These are phyloP conservation scores for Hesperia comma DNA, from an alignment of 2,888 invertebrate species.

Conservation along the genomic window DNA sequence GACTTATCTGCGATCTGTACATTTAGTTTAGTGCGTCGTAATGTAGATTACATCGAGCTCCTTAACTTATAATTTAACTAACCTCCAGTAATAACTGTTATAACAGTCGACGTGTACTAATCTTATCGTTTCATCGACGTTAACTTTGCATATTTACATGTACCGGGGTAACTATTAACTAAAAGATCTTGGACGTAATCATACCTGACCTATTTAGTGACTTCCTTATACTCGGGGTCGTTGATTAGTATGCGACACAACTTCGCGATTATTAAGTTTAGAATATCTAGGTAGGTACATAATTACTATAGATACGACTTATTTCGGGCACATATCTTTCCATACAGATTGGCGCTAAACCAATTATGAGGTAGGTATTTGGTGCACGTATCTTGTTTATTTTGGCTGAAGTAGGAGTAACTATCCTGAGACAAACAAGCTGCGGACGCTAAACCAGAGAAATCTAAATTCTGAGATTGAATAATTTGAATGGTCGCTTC, in stretches of 20 bases:
- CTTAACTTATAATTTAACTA: conserved; percentile 24
- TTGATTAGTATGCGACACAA: not conserved
- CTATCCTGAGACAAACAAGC: too few species aligned
- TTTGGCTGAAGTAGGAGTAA: too few species aligned
- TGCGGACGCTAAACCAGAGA: too few species aligned
- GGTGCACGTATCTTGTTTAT: too few species aligned
- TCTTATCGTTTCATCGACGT: not conserved
- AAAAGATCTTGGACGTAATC: not conserved
- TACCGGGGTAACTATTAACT: not conserved
- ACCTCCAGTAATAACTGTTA: conserved; percentile 13
- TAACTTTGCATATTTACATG: not conserved
- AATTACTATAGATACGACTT: too few species aligned
- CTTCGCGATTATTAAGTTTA: too few species aligned
- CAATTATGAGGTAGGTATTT: too few species aligned
- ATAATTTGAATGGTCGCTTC: too few species aligned
- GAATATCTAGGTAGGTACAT: too few species aligned
- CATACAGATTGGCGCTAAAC: too few species aligned
- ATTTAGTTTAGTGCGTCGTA: conserved; percentile 28
- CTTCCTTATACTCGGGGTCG: not conserved
- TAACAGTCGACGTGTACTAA: conserved; percentile 1
- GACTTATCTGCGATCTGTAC: conserved; percentile 28
- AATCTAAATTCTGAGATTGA: too few species aligned
- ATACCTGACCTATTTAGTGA: not conserved
- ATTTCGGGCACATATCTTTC: too few species aligned
- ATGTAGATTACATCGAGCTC: conserved; percentile 39